Conservation (phyloP, 2,888 invertebrate genomes). For the Caenorhabditis sp. region DNA sequence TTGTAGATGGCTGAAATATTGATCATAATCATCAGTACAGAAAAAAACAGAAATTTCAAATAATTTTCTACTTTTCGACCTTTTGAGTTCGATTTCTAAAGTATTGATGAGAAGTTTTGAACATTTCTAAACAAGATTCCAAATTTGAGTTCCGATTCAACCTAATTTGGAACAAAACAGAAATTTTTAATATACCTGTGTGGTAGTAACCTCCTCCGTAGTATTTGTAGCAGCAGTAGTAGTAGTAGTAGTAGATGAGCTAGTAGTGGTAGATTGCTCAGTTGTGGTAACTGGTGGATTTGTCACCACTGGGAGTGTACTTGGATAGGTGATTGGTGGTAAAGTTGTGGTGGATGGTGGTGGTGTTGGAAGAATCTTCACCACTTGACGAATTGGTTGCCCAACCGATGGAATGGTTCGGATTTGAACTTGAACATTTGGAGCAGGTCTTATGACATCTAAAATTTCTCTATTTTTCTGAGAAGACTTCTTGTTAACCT, state of each 20-base stretch:
- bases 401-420: constrained; percentile 34
- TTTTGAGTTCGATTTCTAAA: no score
- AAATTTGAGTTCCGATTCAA: no score
- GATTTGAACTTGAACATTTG: constrained; percentile 45
- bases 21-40: no score
- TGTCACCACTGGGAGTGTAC: constrained; percentile 9
- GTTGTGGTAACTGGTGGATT: constrained; percentile 12
- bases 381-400: constrained; percentile 20
- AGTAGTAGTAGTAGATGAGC: no score
- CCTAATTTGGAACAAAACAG: neutral
- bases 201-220: constrained; percentile 10
- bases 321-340: constrained; percentile 44
- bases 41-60: no score
- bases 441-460: constrained; percentile 25
- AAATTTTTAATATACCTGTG: neutral
- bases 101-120: no score
- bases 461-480: neutral
- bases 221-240: neutral
- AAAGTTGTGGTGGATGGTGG: constrained; percentile 33
- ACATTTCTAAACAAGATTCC: no score
- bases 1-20: constrained; percentile 14
- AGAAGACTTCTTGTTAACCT: neutral
- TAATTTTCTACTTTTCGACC: no score
- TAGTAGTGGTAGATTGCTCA: neutral
- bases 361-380: constrained; percentile 20